Base-by-base conservation (phyloP, 2,888 invertebrate genomes). In the Trisateles emortualis region DNA sequence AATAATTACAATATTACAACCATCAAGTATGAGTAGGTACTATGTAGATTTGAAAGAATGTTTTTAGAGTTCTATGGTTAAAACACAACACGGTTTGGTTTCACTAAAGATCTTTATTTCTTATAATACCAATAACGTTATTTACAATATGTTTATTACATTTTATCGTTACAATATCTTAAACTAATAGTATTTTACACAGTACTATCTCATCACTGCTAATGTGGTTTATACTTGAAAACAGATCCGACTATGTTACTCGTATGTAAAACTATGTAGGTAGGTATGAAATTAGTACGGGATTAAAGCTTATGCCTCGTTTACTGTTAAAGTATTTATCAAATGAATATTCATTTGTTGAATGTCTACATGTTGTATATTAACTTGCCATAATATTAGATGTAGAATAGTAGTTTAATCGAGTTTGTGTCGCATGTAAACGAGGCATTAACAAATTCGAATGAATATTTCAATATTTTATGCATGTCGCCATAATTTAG, bases 101-200 rank as follows among this genome's bases (percentile, higher is more conserved):
- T 90, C 90, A 90, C 91, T 91, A 90, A 90, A 84, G 86, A 84
- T 89, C 84, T 91, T 91, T 90, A 85, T 82, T 86, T 83, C 84
- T 88, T 90, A 90, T 84, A 86, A 83, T 90, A 91, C 89, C 89
- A 87, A 88, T 92, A 89, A 90, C 88, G 79, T 87, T 92, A 92
- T 92, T 83, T 92, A 92, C 92, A 92, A 75, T 79, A 78, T 80
- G 78, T 84, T 80, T 79, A 75, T 76, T 74, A 68, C 66, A 76
- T 74, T 52, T n/a, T 76, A 77, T 75, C 70, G 72, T 71, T 69
- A 78, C 79, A 77, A 65, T 68, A 73, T 60, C 70, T 72, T 70
- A 76, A 51, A 43, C 61, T 76, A 76, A 56, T 68, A 68, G 68
- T 74, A 68, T 70, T 62, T 73, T 72, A 69, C 57, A 74, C 53